phyloP scores from a whole-genome alignment of 2,888 invertebrate genomes.

The Himalopsyche tibetana region DNA sequence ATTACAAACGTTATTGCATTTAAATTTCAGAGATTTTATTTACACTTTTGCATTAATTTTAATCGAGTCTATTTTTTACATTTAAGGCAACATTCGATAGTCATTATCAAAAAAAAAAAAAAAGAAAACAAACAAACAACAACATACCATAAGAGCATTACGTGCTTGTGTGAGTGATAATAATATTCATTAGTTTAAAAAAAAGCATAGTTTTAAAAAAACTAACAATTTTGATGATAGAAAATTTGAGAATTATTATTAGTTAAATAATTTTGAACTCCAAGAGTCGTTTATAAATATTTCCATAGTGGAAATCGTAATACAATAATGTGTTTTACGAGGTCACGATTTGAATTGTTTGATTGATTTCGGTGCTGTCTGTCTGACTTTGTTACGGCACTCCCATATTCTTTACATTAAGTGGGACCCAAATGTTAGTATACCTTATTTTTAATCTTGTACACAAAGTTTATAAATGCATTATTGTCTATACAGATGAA shows the following conservation, averaged over 20 bases:
- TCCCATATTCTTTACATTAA: constrained; percentile 20
- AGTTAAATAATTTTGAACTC: constrained; percentile 13
- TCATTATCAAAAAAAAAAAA: constrained; percentile 26
- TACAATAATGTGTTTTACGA: not conserved
- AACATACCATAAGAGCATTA: constrained; percentile 35
- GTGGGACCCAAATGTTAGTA: constrained; percentile 35
- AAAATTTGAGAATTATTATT: constrained; percentile 9
- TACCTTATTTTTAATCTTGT: constrained; percentile 41
- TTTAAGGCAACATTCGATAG: constrained; percentile 36
- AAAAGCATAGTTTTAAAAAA: constrained; percentile 36
- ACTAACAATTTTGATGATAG: constrained; percentile 37
- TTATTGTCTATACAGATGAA: constrained; percentile 47
- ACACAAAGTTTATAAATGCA: constrained; percentile 41
- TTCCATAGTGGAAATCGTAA: constrained; percentile 41
- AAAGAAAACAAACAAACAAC: not conserved
- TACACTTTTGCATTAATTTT: not conserved
- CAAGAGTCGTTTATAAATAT: constrained; percentile 49
- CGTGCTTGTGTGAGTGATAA: constrained; percentile 48
- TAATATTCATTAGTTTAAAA: constrained; percentile 43
- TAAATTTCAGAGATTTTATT: constrained; percentile 42
- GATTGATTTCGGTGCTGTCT: constrained; percentile 34
- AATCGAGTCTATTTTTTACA: constrained; percentile 37
- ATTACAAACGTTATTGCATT: constrained; percentile 27
- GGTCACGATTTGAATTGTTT: constrained; percentile 44
- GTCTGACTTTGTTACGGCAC: not conserved